Evolutionary conservation across 1,140 invertebrate species (phyloP).

Genomic region (Zelostemma sp.): DNA sequence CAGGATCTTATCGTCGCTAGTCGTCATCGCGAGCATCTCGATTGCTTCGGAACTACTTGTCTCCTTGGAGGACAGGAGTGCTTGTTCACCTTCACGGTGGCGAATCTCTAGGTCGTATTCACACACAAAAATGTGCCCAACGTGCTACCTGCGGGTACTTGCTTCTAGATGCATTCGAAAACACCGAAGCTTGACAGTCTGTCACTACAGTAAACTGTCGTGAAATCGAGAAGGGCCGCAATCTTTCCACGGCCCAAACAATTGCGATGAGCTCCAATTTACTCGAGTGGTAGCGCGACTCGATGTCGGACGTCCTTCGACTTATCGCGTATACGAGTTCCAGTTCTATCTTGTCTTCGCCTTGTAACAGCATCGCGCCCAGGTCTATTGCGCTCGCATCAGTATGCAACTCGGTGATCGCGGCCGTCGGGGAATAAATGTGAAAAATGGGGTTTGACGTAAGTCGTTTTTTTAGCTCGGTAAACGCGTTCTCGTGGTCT

Average conservation of each 20-base stretch:
- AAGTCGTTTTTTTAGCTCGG: constrained; percentile 40
- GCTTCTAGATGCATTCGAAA: constrained; percentile 15
- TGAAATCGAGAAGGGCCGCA: constrained; percentile 24
- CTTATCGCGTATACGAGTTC: constrained; percentile 37
- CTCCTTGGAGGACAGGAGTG: no score
- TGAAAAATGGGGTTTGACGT: constrained; percentile 46
- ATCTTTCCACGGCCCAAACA: constrained; percentile 28
- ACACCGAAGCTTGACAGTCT: constrained; percentile 24
- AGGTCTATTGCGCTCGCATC: constrained; percentile 49
- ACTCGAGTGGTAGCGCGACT: constrained; percentile 47
- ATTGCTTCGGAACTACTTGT: constrained; percentile 40
- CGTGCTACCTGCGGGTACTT: constrained; percentile 17
- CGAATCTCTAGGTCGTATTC: constrained; percentile 26
- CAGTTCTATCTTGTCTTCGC: constrained; percentile 11
- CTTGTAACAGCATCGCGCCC: constrained; percentile 49
- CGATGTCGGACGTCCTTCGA: constrained; percentile 28
- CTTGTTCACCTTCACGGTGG: constrained; percentile 13
- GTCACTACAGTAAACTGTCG: constrained; percentile 28
- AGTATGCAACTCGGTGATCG: constrained; percentile 50
- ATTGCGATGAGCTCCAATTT: constrained; percentile 50
- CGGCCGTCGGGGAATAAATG: constrained; percentile 52
- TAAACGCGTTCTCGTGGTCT: constrained; percentile 38
- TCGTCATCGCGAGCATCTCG: not conserved
- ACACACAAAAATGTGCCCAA: constrained; percentile 6
- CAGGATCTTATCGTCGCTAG: constrained; percentile 12